Percentiles rank a stretch among this genome's conserved stretches.
These are phyloP conservation scores for Thripadectes ignobilis DNA, from an alignment of 2,797 vertebrate species.

Conservation along the genomic window DNA sequence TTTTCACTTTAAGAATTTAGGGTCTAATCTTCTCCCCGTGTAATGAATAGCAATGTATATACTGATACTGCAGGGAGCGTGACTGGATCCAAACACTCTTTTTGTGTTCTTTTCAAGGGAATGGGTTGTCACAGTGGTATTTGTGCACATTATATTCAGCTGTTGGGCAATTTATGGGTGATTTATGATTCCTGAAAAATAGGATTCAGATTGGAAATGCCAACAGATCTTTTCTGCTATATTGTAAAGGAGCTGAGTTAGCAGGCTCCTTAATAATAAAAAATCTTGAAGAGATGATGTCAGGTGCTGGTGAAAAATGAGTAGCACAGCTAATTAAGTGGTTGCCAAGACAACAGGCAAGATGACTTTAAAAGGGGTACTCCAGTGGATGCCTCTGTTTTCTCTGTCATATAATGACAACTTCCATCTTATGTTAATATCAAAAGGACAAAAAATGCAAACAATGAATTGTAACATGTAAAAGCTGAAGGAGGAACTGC, in stretches of 20 bases:
- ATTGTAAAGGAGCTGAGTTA: slow-evolving; percentile 14
- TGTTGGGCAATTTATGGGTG: background rate
- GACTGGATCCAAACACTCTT: background rate
- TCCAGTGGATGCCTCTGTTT: slow-evolving; percentile 23
- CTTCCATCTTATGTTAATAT: slow-evolving; percentile 18
- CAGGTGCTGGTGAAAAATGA: slow-evolving; percentile 21
- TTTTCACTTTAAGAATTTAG: background rate
- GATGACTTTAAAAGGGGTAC: slow-evolving; percentile 29
- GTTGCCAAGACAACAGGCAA: slow-evolving; percentile 56
- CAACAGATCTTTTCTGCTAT: background rate
- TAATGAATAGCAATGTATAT: background rate
- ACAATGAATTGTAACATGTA: background rate
- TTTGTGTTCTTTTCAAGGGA: background rate
- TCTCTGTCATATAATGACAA: background rate
- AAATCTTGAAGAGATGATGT: slow-evolving; percentile 16
- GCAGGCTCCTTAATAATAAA: background rate
- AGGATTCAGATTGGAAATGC: background rate
- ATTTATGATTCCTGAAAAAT: background rate
- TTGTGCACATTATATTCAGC: background rate
- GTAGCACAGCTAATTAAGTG: slow-evolving; percentile 46
- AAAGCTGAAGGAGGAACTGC: background rate
- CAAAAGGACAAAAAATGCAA: background rate
- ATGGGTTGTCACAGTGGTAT: background rate
- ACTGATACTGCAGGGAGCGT: background rate
- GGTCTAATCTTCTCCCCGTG: background rate